These are phyloP conservation scores for Drosophila paracracens DNA, from an alignment of 2,888 invertebrate species.

Conservation along the genomic window DNA sequence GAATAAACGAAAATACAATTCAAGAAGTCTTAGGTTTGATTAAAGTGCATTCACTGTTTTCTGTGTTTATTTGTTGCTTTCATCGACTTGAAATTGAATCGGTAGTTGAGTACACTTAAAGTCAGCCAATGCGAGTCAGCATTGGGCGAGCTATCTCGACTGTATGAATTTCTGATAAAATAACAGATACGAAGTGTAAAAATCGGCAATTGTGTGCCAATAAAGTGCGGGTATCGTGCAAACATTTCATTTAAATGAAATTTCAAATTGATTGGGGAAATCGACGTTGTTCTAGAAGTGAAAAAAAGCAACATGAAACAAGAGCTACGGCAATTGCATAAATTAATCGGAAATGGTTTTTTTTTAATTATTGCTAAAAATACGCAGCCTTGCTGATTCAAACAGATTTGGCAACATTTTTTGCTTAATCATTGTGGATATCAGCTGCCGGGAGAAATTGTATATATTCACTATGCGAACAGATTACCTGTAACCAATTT, in stretches of 20 bases:
- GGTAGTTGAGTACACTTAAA: conserved; percentile 15
- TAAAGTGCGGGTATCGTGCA: conserved; percentile 23
- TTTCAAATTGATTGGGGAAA: conserved; percentile 41
- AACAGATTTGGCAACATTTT: conserved; percentile 1
- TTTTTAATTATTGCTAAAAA: conserved; percentile 12
- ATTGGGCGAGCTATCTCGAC: conserved; percentile 28
- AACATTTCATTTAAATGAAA: conserved; percentile 49
- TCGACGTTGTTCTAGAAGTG: conserved; percentile 10
- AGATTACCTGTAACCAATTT: not conserved
- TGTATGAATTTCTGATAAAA: conserved; percentile 35
- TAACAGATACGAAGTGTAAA: conserved; percentile 1
- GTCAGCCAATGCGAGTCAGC: conserved; percentile 16
- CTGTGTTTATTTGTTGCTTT: not conserved
- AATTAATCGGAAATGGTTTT: not conserved
- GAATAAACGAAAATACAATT: conserved; percentile 2
- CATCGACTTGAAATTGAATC: conserved; percentile 18
- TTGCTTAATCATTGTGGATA: not conserved
- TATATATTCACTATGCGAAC: not conserved
- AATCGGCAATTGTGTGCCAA: not conserved
- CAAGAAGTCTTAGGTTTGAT: conserved; percentile 4
- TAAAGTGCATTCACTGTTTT: conserved; percentile 26
- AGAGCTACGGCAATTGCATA: not conserved
- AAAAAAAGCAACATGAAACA: conserved; percentile 13
- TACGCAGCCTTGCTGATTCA: not conserved
- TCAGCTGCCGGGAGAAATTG: not conserved